Conservation (phyloP, 2,888 invertebrate genomes). For the Helobdella robusta region DNA sequence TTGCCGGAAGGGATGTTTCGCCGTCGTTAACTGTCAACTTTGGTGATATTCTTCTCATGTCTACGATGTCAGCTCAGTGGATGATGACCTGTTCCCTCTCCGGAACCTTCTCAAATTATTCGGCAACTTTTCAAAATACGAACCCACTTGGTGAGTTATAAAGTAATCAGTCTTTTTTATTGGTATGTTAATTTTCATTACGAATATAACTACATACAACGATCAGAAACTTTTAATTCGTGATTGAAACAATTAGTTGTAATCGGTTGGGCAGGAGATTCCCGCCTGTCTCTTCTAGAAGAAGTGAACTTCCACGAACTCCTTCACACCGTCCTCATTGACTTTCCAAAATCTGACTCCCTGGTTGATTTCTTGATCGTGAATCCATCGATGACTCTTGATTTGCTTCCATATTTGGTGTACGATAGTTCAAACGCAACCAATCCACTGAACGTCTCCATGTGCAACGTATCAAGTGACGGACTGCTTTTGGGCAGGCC, state of each 20-base stretch:
- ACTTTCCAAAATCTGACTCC: constrained; percentile 30
- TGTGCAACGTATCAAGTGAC: constrained; percentile 9
- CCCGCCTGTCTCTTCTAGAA: constrained; percentile 37
- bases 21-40: constrained; percentile 37
- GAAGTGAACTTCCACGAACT: constrained; percentile 35
- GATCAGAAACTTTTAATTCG: background rate
- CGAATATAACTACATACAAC: background rate
- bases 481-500: too few relatives aligned
- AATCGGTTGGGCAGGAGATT: too few relatives aligned
- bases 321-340: constrained; percentile 35
- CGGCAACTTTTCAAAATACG: constrained; percentile 38
- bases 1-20: constrained; percentile 31
- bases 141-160: constrained; percentile 35
- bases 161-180: background rate
- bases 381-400: constrained; percentile 31
- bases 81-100: constrained; percentile 36
- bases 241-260: background rate
- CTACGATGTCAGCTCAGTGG: constrained; percentile 37
- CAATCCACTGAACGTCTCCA: constrained; percentile 21
- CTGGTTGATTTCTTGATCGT: constrained; percentile 37
- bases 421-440: constrained; percentile 31
- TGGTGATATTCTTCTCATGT: constrained; percentile 36
- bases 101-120: constrained; percentile 38
- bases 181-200: too few relatives aligned
- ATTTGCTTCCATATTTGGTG: constrained; percentile 33